These are phyloP conservation scores for Tenthredo scrophulariae DNA, from an alignment of 2,888 invertebrate species.

Conservation along the genomic window DNA sequence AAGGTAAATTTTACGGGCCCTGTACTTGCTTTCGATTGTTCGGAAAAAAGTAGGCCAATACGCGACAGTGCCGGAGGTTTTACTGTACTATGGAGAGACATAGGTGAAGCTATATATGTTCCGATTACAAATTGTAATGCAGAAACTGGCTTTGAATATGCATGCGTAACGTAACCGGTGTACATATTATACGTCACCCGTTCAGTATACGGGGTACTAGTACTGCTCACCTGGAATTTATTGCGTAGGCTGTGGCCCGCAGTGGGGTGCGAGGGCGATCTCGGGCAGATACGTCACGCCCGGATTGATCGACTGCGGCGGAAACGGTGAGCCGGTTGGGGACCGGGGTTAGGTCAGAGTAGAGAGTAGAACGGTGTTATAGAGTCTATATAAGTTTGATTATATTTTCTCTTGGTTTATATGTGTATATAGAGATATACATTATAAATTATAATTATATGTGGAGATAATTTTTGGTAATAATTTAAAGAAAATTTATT, in stretches of 20 bases:
- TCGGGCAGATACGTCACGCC: slow-evolving; percentile 48
- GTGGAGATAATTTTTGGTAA: background rate
- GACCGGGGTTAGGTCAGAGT: slow-evolving; percentile 11
- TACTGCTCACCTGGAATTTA: slow-evolving; percentile 50
- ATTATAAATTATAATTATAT: background rate
- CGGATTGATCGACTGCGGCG: slow-evolving; percentile 48
- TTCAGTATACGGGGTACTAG: background rate
- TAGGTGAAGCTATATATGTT: background rate
- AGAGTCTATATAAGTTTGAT: background rate
- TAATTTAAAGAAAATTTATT: background rate
- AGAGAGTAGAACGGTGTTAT: background rate
- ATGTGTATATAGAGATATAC: background rate
- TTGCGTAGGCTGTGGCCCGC: slow-evolving; percentile 32
- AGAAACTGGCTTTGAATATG: slow-evolving; percentile 37
- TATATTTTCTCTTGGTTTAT: background rate
- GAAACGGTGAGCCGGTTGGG: slow-evolving; percentile 12
- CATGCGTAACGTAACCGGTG: slow-evolving; percentile 37
- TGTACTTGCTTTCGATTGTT: no score
- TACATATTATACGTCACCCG: slow-evolving; percentile 27
- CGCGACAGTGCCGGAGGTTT: no score
- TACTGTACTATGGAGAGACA: background rate
- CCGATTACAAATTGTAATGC: slow-evolving; percentile 42
- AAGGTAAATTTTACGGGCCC: no score
- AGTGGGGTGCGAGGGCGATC: slow-evolving; percentile 44
- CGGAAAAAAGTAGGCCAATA: no score